A percentile compares a stretch with the other conserved stretches of the same genome.
Conservation (phyloP, 2,797 vertebrate genomes). For the Coregonus ussuriensis region DNA sequence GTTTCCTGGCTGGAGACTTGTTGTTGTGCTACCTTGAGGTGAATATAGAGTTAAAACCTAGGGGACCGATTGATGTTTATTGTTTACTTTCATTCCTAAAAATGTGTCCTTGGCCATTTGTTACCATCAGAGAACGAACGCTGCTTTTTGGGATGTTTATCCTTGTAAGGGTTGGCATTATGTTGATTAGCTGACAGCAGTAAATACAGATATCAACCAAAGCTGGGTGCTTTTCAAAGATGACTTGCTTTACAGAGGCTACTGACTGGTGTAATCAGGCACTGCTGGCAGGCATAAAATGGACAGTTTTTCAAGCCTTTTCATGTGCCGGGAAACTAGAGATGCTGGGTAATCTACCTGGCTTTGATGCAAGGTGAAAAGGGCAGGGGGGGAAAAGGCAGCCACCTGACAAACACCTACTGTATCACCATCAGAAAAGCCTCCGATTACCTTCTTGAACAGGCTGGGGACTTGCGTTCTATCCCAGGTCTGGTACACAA, state of each 20-base stretch:
- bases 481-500: background rate
- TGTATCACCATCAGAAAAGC: background rate
- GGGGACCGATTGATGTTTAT: background rate
- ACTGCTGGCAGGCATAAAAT: background rate
- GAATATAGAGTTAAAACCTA: background rate
- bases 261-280: background rate
- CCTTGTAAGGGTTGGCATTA: background rate
- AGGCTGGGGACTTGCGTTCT: background rate
- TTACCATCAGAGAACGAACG: background rate
- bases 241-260: background rate
- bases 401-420: background rate
- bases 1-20: too few relatives aligned
- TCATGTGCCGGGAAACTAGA: background rate
- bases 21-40: background rate
- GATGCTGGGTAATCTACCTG: background rate
- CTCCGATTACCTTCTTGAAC: background rate
- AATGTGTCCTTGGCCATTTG: background rate
- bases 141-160: background rate
- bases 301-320: background rate
- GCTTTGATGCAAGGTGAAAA: constrained; percentile 8
- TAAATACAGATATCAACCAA: background rate
- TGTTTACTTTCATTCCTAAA: background rate
- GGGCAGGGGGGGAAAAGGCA: background rate
- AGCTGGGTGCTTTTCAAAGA: background rate
- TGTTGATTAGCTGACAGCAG: background rate